Evolutionary conservation across 2,113 vertebrate genomes (phyloP).

Genomic region (Notarius lentiginosus): DNA sequence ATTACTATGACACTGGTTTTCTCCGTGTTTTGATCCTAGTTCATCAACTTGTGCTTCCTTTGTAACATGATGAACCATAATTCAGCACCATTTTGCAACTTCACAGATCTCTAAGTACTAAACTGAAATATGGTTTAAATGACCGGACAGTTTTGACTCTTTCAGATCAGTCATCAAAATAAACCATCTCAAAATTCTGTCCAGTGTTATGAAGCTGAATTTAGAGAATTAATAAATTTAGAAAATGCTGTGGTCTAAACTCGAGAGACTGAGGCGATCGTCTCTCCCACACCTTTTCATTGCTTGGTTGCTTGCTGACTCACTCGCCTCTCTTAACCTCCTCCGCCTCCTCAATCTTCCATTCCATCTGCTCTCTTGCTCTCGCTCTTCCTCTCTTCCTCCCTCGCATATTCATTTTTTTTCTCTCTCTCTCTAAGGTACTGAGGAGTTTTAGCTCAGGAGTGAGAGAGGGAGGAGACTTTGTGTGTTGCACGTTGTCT

Average conservation of each 20-base stretch:
- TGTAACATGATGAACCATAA: neutral
- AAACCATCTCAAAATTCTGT: neutral
- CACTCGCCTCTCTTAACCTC: slow-evolving; percentile 32
- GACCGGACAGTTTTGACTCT: neutral
- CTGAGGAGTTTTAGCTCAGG: slow-evolving; percentile 98
- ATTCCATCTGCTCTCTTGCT: slow-evolving; percentile 21
- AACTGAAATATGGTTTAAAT: neutral
- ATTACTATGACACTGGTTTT: neutral
- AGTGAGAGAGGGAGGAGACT: slow-evolving; percentile 96
- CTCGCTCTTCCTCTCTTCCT: slow-evolving; percentile 7
- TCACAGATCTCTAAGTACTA: neutral
- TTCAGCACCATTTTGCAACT: too few relatives aligned
- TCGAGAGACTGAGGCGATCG: neutral
- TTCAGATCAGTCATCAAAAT: neutral
- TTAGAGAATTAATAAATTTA: neutral
- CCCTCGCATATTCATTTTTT: neutral
- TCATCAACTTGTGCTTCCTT: neutral
- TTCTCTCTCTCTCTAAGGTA: slow-evolving; percentile 73
- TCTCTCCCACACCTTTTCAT: slow-evolving; percentile 29
- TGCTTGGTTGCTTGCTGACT: slow-evolving; percentile 19
- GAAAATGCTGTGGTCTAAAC: neutral
- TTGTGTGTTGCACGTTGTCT: slow-evolving; percentile 95
- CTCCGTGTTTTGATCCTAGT: neutral
- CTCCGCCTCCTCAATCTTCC: slow-evolving; percentile 37
- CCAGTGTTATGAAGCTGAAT: neutral